Percentiles rank a stretch among this genome's conserved stretches.
These are phyloP conservation scores for Phytoseiulus persimilis DNA, from an alignment of 2,888 invertebrate genomes.

Conservation along the genomic window DNA sequence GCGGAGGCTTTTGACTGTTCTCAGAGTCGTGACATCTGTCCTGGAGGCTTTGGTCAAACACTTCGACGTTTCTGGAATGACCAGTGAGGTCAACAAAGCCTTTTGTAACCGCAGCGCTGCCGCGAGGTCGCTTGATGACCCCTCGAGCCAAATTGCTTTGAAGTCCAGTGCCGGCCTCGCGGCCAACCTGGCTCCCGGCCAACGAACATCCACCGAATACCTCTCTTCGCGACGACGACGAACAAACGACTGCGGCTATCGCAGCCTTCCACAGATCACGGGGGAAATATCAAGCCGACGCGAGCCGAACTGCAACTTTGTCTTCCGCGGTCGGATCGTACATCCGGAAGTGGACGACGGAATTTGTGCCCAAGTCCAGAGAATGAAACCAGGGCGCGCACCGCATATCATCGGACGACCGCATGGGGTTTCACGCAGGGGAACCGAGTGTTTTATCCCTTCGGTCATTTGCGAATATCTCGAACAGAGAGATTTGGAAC, in stretches of 20 bases:
- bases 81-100: neutral
- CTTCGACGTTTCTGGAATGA: neutral
- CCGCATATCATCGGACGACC: too few relatives aligned
- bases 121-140: neutral
- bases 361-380: too few relatives aligned
- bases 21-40: neutral
- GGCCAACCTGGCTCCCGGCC: neutral
- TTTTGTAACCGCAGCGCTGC: neutral
- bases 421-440: too few relatives aligned
- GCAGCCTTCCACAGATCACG: neutral
- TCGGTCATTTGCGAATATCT: too few relatives aligned
- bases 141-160: neutral
- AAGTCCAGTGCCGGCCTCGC: neutral
- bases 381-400: too few relatives aligned
- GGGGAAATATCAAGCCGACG: neutral
- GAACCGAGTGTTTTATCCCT: too few relatives aligned
- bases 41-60: neutral
- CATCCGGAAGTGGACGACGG: neutral
- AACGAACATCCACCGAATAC: constrained; percentile 5
- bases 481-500: too few relatives aligned
- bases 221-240: neutral
- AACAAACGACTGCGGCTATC: neutral
- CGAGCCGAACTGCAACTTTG: neutral
- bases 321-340: neutral
- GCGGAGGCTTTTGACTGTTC: neutral